Evolutionary conservation across 2,888 invertebrate genomes (phyloP), one percentile per base, ranked within the genome.

Genomic region (Dolomedes plantarius): DNA sequence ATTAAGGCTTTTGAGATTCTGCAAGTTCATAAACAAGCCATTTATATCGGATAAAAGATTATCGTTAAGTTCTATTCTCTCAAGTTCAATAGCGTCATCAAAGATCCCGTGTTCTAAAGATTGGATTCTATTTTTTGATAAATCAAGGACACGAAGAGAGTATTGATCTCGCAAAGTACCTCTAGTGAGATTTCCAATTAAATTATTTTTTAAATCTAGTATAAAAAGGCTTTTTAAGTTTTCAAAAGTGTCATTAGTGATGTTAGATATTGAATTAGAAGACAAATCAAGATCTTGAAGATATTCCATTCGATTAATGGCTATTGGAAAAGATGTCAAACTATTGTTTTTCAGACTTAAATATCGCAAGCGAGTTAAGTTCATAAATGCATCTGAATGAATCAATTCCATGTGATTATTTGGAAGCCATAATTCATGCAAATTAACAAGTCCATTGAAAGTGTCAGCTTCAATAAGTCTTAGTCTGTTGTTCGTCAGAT

Each of bases 361-460:
- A 92, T 97, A 97, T n/a, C 96, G 95, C 90, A 97, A 93, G 87
- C 95, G 95, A 89, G 96, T 96, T 91, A 96, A 97, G 92, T 97
- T 97, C 90, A 95, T 93, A 91, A 97, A 97, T 86, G 97, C 96
- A 90, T 96, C 96, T 67, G 95, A 94, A 91, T 97, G 96, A 86
- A 97, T 94, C 89, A 95, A 94, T 91, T 95, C 95, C 88, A 97
- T 93, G 91, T 96, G 96, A 92, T 97, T 96, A 91, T 97, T 92
- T 67, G 96, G 96, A 91, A 97, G 92, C 71, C 96, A 96, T 83
- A 97, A 93, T 87, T 96, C 91, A 88, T 96, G 96, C 87, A 98
- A 92, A 62, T 96, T 97, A 91, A 95, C 96, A 76, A 97, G 93
- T 0, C 97, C 97, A 91, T 97, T 96, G 88, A 97, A 92, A 65